Percentiles rank a stretch among this genome's conserved stretches.
These are phyloP conservation scores for Sarotherodon lohbergeri DNA, from an alignment of 2,113 vertebrate species.

Conservation along the genomic window DNA sequence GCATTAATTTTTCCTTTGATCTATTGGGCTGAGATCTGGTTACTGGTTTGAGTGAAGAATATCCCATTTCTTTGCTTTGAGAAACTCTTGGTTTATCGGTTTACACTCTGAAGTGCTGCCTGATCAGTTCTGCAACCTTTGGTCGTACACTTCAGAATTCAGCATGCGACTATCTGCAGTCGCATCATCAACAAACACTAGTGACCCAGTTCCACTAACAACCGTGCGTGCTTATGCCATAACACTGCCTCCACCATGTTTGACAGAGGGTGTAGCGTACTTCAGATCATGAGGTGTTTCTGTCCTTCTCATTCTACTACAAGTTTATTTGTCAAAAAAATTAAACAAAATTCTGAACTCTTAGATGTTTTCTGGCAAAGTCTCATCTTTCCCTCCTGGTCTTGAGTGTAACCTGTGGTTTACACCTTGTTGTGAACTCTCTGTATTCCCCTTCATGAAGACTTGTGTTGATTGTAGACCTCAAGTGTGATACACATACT, in stretches of 20 bases:
- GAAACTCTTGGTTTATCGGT: not conserved
- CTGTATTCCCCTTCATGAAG: not conserved
- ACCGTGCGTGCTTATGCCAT: not conserved
- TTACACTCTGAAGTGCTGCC: not conserved
- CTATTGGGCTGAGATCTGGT: not conserved
- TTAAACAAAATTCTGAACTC: not conserved
- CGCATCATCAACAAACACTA: not conserved
- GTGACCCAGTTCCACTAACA: not conserved
- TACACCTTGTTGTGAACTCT: not conserved
- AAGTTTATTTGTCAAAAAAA: not conserved
- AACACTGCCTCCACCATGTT: not conserved
- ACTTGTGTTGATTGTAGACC: fast-evolving
- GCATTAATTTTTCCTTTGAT: not conserved
- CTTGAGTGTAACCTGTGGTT: not conserved
- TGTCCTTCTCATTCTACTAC: not conserved
- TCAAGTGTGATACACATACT: not conserved
- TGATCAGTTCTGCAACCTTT: not conserved
- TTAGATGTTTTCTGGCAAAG: fast-evolving
- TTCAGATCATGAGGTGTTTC: not conserved
- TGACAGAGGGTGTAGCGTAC: not conserved
- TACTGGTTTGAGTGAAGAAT: not conserved
- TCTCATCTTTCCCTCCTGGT: not conserved
- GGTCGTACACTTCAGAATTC: not conserved
- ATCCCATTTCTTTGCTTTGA: not conserved
- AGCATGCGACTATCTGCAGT: not conserved